Evolutionary conservation across 2,113 vertebrate species (phyloP), one percentile per base, ranked within the genome.

Genomic region (Cariama cristata): DNA sequence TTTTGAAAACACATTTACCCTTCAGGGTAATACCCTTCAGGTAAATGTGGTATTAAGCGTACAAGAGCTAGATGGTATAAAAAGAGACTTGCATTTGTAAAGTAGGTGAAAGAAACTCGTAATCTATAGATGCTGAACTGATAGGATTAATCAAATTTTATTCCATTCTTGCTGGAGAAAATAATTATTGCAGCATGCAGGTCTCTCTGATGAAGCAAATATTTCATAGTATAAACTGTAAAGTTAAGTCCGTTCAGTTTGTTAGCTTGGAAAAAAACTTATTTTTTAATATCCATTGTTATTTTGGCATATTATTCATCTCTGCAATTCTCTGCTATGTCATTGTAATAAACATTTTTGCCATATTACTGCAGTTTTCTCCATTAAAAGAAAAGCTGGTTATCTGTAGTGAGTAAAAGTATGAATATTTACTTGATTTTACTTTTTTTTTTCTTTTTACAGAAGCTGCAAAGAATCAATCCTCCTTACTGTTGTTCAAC

Each of bases 381-480:
- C 32, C 11, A 90, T 92, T 86, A 58, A 32, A 96, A 95, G 59
- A 76, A 93, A 90, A 94, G 4, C 26, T 82, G 47, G 7, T 91
- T 88, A 73, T 87, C 49, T 62, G 55, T 86, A 83, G 47, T 59
- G 19, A 66, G 56, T 60, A 6, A 67, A 90, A 88, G 28, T 85
- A 79, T 73, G 52, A 89, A 47, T 77, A 33, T 88, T 64, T 87
- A 68, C 87, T 94, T 89, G 86, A 72, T 91, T 95, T 96, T 97
- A 90, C 95, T 97, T 97, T 89, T 95, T 98, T 94, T 97, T 72
- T 88, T 87, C 67, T 84, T 85, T 96, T 98, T 98, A 53, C 98
- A 99, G 99, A 98, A 99, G 99, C 98, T 99, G 99, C 98, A 99
- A 99, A 98, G 99, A 99, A 98, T 99, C 99, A 85, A 99, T 99